Percentiles rank a stretch among this genome's conserved stretches.
These are phyloP conservation scores for Tachyglossus aculeatus DNA, from an alignment of 2,797 vertebrate species.

Conservation along the genomic window DNA sequence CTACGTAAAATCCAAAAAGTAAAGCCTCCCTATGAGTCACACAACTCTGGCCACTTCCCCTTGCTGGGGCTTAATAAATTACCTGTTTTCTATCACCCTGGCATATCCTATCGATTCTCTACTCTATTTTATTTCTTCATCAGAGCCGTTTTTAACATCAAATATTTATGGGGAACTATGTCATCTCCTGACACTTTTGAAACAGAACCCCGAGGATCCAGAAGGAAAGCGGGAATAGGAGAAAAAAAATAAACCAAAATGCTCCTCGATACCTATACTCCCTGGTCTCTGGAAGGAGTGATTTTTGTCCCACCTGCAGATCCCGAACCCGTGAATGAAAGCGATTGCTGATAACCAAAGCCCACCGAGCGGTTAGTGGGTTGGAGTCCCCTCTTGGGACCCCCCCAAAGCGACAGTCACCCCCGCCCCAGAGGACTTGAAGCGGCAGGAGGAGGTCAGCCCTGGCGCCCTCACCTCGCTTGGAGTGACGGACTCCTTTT, in stretches of 20 bases:
- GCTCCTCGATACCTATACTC: no score
- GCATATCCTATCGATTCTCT: conserved; percentile 17
- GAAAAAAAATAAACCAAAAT: no score
- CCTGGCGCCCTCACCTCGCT: conserved; percentile 75
- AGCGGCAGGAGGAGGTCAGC: background rate
- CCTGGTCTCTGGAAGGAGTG: no score
- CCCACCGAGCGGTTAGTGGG: no score
- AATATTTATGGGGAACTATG: background rate
- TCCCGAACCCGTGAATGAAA: no score
- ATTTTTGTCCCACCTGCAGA: no score
- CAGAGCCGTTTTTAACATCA: conserved; percentile 20
- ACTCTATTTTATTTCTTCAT: background rate
- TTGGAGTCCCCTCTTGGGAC: no score
- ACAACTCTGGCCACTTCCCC: conserved; percentile 26
- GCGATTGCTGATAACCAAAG: no score
- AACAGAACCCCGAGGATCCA: background rate
- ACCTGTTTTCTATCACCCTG: background rate
- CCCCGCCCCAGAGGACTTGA: background rate
- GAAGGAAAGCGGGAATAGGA: conserved; percentile 14
- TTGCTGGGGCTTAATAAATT: background rate
- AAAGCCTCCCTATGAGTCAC: conserved; percentile 16
- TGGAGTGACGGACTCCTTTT: conserved; percentile 78
- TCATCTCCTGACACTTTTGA: conserved; percentile 10
- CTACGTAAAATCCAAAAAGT: conserved; percentile 7
- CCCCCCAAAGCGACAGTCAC: no score